Base-by-base conservation (phyloP, 2,888 invertebrate species). In the Lithophane leautieri region DNA sequence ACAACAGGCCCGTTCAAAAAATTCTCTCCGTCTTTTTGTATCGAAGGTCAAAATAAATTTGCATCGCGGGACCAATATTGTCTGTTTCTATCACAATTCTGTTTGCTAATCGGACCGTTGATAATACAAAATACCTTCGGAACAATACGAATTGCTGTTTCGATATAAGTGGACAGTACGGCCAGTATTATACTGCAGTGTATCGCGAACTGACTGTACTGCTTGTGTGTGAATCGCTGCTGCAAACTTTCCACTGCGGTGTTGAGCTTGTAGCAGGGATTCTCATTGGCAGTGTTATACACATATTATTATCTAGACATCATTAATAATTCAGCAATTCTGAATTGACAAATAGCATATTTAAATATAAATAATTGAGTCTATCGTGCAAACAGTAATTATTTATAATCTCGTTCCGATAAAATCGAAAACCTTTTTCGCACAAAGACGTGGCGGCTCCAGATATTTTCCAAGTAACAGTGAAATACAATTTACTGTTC, bases 31-130 rank as follows among this genome's bases (percentile, higher is more conserved):
- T 52, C 25, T 67, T 63, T 60, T 61, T 50, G 54, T 69, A 42
- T 50, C 50, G 76, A 56, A 78, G 84, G 79, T 81, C 82, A 75
- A 83, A 87, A 87, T 90, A 86, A 91, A 78, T 90, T 89, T 91
- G 88, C 88, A 88, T 89, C 81, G 77, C 78, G 34, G 63, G 34
- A 58, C 54, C 78, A 78, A 87, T 85, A 86, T 84, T 86, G 78
- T 83, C 73, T 82, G 87, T 90, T 86, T 84, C 78, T 63, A 67
- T 82, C 80, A 71, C 87, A 77, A 89, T 90, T 90, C 84, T 88
- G 84, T 83, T 87, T 89, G 89, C 70, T 84, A 83, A 86, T 82
- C 84, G 80, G 76, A 89, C 87, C 89, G 88, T 90, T 73, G 76
- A 83, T 89, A 90, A 89, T 84, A 66, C 65, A 75, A 83, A 89